phyloP scores from a whole-genome alignment of 2,888 invertebrate genomes.

The Pyrgus malvae region DNA sequence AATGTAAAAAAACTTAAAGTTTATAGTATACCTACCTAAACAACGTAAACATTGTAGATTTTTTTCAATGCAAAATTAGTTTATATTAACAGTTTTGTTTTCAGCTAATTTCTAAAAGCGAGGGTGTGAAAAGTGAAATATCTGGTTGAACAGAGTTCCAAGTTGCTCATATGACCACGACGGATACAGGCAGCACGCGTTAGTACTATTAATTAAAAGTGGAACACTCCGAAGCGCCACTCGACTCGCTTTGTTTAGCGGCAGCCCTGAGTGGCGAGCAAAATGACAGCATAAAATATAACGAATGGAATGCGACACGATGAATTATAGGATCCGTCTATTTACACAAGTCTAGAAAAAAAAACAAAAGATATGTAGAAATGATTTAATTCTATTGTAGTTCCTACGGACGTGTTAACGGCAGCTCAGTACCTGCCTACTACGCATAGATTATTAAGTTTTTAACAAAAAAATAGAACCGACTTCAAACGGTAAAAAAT shows the following conservation, averaged over 20 bases:
- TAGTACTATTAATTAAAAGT: constrained; percentile 19
- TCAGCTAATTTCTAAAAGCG: too few species aligned
- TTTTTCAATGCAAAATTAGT: background rate
- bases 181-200: background rate
- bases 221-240: constrained; percentile 9
- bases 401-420: too few species aligned
- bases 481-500: too few species aligned
- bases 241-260: constrained; percentile 12
- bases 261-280: constrained; percentile 5
- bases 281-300: constrained; percentile 10
- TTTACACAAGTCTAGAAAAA: background rate
- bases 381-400: too few species aligned
- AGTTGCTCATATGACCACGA: background rate
- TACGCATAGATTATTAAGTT: too few species aligned
- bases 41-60: too few species aligned
- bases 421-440: too few species aligned
- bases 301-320: background rate
- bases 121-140: too few species aligned
- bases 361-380: background rate
- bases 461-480: too few species aligned
- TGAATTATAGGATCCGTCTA: background rate
- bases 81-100: too few species aligned
- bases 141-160: background rate
- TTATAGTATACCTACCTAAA: too few species aligned
- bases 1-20: too few species aligned